Conservation (phyloP, 2,888 invertebrate species). For the Lepidocyrtinus sp. region DNA sequence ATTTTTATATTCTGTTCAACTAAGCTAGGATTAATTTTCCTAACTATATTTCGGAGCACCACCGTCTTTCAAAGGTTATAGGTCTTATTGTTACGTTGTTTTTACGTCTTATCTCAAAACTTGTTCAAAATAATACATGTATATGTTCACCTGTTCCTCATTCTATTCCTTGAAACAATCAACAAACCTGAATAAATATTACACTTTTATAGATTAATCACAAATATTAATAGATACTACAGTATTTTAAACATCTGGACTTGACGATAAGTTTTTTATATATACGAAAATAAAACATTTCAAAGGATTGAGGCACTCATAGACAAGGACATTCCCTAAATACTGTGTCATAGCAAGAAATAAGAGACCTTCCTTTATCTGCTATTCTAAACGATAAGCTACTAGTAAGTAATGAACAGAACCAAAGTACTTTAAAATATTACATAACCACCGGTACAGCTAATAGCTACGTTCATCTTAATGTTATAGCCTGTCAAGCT, state of each 20-base stretch:
- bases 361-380: not conserved
- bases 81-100: too few relatives aligned
- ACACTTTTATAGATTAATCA: not conserved
- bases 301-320: constrained; percentile 39
- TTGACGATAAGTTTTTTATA: not conserved
- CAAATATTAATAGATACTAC: not conserved
- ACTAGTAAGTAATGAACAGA: not conserved
- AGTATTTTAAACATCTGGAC: not conserved
- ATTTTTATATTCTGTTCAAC: too few relatives aligned
- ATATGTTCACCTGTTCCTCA: not conserved
- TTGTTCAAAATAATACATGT: not conserved
- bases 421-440: not conserved
- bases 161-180: not conserved
- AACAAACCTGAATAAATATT: not conserved
- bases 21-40: too few relatives aligned
- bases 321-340: not conserved
- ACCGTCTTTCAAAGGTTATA: too few relatives aligned
- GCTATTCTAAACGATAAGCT: not conserved
- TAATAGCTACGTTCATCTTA: not conserved
- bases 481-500: too few relatives aligned
- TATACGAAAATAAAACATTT: constrained; percentile 28
- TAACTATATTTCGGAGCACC: not conserved
- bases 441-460: not conserved
- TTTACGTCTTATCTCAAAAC: not conserved
- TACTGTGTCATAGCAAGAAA: not conserved